Evolutionary conservation across 2,888 invertebrate species (phyloP), one percentile per base, ranked within the genome.

Genomic region (Odontothrips loti): DNA sequence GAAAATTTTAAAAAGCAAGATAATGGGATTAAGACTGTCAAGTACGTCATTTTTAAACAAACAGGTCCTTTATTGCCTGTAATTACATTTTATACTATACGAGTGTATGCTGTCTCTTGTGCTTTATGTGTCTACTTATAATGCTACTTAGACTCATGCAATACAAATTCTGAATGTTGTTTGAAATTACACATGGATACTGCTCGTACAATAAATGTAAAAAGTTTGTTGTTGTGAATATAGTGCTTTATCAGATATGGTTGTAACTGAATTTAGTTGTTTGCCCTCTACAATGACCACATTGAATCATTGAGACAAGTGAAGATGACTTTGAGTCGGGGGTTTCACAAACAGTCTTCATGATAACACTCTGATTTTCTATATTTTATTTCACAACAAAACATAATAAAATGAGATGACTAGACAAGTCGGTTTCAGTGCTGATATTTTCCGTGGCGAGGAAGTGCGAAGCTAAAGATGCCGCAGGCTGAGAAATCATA

Each of bases 401-500:
- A 51, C 12, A 51, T 17, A 6, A 2, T 20, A 51, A 2, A 6
- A 43, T 43, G 51, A 10, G 51, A 51, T 20, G 12, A 10, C 4
- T 20, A 2, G 51, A 10, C 20, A 51, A 51, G 2, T 20, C 9
- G 51, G 15, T 51, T 1, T 75, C 68, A 75, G 27, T 75, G 68
- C 9, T 75, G 68, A 27, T 23, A 75, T 27, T 75, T 75, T n/a
- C 68, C 68, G 10, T 27, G 68, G 23, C 68, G 68, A 10, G 86
- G 86, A 34, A 86, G 82, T 8, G 86, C 75, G 29, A 82, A 79
- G 6, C 86, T 84, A 78, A 86, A 79, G 11, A 85, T 48, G 17
- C 86, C 85, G 79, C 86, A 85, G 20, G 83, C 86, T 86, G 82
- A 23, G 84, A 84, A 82, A 15, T 58, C 0, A 80, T 78, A 47